phyloP scores from a whole-genome alignment of 2,113 vertebrate species.

The Glareola pratincola region DNA sequence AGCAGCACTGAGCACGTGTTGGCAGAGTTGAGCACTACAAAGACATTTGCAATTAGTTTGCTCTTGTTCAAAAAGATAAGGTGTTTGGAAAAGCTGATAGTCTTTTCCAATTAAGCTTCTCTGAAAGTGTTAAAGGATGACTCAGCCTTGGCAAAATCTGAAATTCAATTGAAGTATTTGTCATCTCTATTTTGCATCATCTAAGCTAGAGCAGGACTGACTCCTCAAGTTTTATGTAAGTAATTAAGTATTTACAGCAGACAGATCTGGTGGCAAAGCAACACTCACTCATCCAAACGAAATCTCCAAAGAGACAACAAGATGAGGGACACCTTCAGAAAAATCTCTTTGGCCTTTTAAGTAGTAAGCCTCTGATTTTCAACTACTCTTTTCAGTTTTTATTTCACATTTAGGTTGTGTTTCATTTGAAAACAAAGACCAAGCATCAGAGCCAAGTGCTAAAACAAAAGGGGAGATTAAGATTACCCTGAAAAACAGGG shows the following conservation, averaged over 20 bases:
- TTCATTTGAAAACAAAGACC: background rate
- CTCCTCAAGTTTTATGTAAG: background rate
- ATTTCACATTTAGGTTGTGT: background rate
- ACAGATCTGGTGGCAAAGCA: background rate
- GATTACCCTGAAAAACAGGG: background rate
- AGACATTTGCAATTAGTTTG: background rate
- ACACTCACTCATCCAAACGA: background rate
- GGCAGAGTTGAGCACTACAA: background rate
- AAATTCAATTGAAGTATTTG: background rate
- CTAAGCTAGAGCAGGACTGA: background rate
- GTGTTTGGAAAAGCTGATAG: background rate
- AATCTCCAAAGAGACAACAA: background rate
- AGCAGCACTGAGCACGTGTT: accelerated
- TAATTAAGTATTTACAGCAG: background rate
- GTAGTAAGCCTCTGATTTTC: background rate
- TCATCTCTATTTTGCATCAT: background rate
- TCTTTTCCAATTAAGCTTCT: background rate
- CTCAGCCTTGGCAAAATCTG: background rate
- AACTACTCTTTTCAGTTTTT: background rate
- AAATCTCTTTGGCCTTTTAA: background rate
- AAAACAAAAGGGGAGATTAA: background rate
- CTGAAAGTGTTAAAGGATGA: background rate
- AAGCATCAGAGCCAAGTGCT: background rate
- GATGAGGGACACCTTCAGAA: background rate
- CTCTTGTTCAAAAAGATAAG: background rate